Evolutionary conservation across 2,888 invertebrate species (phyloP).

Genomic region (Lepidochitona cinerea): DNA sequence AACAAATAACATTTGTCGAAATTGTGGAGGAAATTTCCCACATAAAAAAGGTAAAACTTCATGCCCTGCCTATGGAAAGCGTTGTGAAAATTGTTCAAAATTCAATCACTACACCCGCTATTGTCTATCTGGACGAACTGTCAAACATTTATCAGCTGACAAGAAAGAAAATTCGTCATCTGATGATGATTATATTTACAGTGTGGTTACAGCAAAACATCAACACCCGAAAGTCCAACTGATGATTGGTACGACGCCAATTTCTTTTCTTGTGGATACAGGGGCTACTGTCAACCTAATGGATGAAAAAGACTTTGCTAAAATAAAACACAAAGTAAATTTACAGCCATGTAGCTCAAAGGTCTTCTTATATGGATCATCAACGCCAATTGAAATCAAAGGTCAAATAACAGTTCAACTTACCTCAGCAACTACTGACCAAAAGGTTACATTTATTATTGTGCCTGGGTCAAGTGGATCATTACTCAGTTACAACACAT

Average conservation of each 20-base stretch:
- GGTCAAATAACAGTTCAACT: neutral
- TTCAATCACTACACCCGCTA: neutral
- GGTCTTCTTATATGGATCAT: neutral
- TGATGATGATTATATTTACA: neutral
- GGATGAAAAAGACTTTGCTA: neutral
- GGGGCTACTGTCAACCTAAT: slow-evolving; percentile 8
- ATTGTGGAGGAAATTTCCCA: slow-evolving; percentile 1
- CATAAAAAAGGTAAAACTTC: neutral
- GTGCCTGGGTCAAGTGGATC: neutral
- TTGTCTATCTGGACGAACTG: neutral
- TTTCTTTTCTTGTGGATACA: neutral
- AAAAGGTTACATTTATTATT: neutral
- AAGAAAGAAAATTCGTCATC: neutral
- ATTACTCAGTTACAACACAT: slow-evolving; percentile 4
- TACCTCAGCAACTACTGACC: neutral
- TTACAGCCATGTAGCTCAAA: neutral
- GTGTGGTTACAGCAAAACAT: neutral
- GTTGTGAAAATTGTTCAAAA: neutral
- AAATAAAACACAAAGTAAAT: neutral
- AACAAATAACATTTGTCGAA: slow-evolving; percentile 4
- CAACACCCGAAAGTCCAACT: neutral
- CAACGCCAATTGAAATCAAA: neutral
- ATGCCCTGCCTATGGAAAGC: neutral
- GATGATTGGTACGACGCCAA: neutral
- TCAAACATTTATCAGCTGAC: neutral